Percentiles rank a stretch among this genome's conserved stretches.
Evolutionary conservation across 2,113 vertebrate species (phyloP).

Genomic region (Corynorhinus townsendii): DNA sequence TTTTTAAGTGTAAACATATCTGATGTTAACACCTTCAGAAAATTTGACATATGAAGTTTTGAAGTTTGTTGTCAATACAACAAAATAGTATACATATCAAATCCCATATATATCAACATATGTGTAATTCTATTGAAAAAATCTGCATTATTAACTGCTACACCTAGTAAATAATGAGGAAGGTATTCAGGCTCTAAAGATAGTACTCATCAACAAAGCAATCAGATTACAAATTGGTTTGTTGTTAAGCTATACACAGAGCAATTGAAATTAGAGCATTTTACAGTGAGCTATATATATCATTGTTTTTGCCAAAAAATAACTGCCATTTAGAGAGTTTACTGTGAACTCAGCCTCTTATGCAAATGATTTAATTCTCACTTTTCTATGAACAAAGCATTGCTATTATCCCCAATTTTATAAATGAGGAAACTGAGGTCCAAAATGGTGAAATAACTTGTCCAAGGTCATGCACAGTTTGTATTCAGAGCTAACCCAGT

Average conservation of each 20-base stretch:
- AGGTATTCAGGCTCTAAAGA: not conserved
- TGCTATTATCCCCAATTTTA: not conserved
- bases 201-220: not conserved
- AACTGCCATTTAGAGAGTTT: not conserved
- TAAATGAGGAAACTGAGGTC: not conserved
- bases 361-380: not conserved
- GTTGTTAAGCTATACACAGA: not conserved
- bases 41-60: no score
- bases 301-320: not conserved
- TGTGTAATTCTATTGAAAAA: no score
- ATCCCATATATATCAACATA: no score
- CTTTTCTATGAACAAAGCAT: not conserved
- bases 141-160: no score
- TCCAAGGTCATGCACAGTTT: not conserved
- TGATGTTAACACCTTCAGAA: no score
- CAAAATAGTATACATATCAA: no score
- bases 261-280: constrained; percentile 9
- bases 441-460: not conserved
- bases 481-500: not conserved
- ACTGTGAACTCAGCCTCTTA: not conserved
- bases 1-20: no score
- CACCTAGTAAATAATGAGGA: not conserved
- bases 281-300: not conserved
- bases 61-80: no score
- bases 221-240: not conserved